These are phyloP conservation scores for Apteryx owenii DNA, from an alignment of 2,113 vertebrate genomes.

Conservation along the genomic window DNA sequence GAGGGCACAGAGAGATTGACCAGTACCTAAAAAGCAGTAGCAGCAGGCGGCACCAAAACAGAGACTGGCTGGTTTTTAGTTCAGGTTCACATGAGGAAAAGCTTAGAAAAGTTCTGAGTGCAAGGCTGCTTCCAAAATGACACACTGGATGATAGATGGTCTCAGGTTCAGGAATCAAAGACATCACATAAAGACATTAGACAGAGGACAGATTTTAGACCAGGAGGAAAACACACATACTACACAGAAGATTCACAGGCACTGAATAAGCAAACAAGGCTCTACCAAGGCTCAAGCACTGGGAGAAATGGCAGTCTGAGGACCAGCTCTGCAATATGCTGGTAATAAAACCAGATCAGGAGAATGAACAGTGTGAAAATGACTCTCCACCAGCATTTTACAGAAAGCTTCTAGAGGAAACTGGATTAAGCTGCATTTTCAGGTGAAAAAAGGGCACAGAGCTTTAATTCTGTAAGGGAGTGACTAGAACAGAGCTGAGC, in stretches of 20 bases:
- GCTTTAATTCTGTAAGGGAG: neutral
- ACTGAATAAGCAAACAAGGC: neutral
- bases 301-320: neutral
- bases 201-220: neutral
- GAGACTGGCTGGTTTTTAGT: neutral
- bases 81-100: neutral
- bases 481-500: neutral
- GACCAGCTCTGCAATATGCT: neutral
- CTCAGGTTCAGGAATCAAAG: neutral
- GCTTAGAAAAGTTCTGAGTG: neutral
- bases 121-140: constrained; percentile 78
- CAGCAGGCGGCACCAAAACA: neutral
- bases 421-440: neutral
- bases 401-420: neutral
- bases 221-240: neutral
- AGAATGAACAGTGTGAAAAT: neutral
- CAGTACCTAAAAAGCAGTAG: neutral
- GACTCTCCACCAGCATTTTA: neutral
- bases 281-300: neutral
- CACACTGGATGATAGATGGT: neutral
- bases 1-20: neutral
- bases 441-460: neutral
- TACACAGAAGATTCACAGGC: neutral
- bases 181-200: neutral
- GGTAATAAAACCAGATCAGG: accelerated